These are phyloP conservation scores for Corythornis cristatus DNA, from an alignment of 2,113 vertebrate genomes.

Conservation along the genomic window DNA sequence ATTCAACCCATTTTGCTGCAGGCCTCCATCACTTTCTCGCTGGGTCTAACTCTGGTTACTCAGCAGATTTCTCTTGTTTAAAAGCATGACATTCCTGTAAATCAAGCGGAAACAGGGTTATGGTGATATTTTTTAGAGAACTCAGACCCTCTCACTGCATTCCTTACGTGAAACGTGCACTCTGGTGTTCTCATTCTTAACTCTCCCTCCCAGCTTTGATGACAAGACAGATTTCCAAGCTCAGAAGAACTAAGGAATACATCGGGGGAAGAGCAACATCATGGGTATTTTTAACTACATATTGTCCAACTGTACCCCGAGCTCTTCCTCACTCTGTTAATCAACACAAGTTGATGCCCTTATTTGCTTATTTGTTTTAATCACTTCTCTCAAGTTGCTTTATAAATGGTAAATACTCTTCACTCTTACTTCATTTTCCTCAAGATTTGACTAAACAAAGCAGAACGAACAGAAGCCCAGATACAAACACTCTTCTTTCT, in stretches of 20 bases:
- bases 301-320: neutral
- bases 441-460: neutral
- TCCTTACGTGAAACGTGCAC: neutral
- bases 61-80: neutral
- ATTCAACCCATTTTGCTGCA: constrained; percentile 48
- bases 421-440: neutral
- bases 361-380: neutral
- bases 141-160: neutral
- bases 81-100: constrained; percentile 26
- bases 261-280: neutral
- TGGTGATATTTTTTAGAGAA: neutral
- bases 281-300: neutral
- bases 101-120: constrained; percentile 1
- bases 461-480: neutral
- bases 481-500: neutral
- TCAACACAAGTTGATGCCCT: neutral
- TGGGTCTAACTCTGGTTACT: neutral
- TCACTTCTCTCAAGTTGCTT: neutral
- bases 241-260: neutral
- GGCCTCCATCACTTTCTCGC: neutral
- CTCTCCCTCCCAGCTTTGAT: neutral
- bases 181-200: neutral
- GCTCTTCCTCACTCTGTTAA: neutral
- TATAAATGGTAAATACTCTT: neutral
- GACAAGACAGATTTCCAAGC: neutral